A percentile compares a stretch with the other conserved stretches of the same genome.
These are phyloP conservation scores for Fulica atra DNA, from an alignment of 2,113 vertebrate species.

Conservation along the genomic window DNA sequence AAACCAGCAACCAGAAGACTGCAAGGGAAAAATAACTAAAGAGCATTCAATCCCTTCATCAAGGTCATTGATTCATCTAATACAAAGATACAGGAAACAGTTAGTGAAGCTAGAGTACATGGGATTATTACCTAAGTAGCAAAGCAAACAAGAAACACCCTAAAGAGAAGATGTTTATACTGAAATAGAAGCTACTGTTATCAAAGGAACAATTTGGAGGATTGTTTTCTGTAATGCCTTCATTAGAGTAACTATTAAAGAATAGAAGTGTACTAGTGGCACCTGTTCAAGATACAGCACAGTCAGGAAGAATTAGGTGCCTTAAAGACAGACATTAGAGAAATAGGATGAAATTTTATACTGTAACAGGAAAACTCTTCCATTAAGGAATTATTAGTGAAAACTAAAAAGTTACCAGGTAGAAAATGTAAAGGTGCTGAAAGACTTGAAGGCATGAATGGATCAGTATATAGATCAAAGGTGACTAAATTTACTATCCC, in stretches of 20 bases:
- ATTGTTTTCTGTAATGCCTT: background rate
- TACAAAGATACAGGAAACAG: background rate
- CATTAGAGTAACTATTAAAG: background rate
- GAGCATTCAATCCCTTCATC: too few species aligned
- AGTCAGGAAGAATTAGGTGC: background rate
- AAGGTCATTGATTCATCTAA: too few species aligned
- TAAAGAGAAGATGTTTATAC: background rate
- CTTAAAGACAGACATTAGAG: background rate
- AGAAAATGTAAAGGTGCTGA: background rate
- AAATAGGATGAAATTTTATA: background rate
- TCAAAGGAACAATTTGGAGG: background rate
- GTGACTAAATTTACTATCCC: background rate
- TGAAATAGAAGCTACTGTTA: background rate
- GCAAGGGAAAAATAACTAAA: background rate
- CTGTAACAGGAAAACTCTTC: background rate
- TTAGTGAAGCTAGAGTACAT: background rate
- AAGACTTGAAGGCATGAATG: accelerated
- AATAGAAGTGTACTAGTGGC: background rate
- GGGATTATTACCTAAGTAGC: background rate
- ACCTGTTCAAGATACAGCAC: background rate
- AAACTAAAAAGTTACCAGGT: background rate
- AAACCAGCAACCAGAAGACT: background rate
- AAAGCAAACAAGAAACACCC: background rate
- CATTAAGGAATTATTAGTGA: background rate
- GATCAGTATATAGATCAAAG: background rate